Percentiles rank a stretch among this genome's conserved stretches.
Evolutionary conservation across 30 jellyfish, hydroid and myxozoan species (phyloP).

Genomic region (Calvadosia cruxmelitensis): DNA sequence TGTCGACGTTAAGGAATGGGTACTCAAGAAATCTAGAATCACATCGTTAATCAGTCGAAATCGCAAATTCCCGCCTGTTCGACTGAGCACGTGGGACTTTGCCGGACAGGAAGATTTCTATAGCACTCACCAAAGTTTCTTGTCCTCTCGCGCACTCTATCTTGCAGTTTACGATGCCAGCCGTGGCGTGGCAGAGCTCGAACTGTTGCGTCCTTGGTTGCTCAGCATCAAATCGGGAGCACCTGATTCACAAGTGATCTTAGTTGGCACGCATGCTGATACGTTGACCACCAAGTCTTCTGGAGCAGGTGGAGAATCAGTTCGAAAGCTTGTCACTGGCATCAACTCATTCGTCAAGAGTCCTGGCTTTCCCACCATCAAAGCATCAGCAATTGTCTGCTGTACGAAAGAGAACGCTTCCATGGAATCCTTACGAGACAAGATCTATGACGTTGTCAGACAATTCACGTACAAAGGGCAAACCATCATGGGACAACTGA

Average conservation of each 20-base stretch:
- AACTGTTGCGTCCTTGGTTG: slow-evolving; percentile 84
- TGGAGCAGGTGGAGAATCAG: neutral
- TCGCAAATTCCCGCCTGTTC: slow-evolving; percentile 28
- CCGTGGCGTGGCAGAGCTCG: slow-evolving; percentile 54
- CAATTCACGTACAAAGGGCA: slow-evolving; percentile 47
- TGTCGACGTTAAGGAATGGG: slow-evolving; percentile 58
- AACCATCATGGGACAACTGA: slow-evolving; percentile 43
- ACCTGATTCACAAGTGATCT: slow-evolving; percentile 62
- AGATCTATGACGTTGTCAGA: slow-evolving; percentile 38
- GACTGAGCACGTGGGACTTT: slow-evolving; percentile 77
- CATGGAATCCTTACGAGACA: slow-evolving; percentile 51
- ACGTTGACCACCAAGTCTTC: neutral
- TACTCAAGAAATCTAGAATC: slow-evolving; percentile 33
- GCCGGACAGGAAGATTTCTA: slow-evolving; percentile 92
- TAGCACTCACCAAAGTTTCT: slow-evolving; percentile 78
- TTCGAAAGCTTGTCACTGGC: slow-evolving; percentile 1
- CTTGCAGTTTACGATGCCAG: slow-evolving; percentile 87
- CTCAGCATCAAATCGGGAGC: slow-evolving; percentile 84
- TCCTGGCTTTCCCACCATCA: slow-evolving; percentile 77
- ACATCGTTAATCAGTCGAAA: slow-evolving; percentile 6
- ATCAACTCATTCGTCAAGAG: slow-evolving; percentile 29
- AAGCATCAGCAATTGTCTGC: slow-evolving; percentile 60
- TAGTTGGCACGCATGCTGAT: slow-evolving; percentile 94
- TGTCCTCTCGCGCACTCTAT: slow-evolving; percentile 73
- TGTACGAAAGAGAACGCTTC: slow-evolving; percentile 37